Evolutionary conservation across 2,888 invertebrate species (phyloP), one percentile per base, ranked within the genome.

Genomic region (Sesia bembeciformis): DNA sequence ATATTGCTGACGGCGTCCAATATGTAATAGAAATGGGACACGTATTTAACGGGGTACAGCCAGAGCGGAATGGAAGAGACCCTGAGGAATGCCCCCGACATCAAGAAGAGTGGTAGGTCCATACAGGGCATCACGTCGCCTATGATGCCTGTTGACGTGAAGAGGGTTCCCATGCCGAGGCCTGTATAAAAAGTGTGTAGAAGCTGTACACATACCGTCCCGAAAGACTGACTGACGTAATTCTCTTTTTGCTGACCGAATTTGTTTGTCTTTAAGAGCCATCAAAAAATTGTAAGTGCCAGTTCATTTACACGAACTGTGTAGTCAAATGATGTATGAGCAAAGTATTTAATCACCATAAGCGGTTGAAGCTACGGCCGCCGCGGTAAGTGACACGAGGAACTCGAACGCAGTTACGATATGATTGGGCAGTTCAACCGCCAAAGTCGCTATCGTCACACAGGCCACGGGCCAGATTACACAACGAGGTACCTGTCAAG

Each of bases 1-100:
- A 90, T 74, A 57, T 90, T 90, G 59, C 90, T 89, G n/a, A 91
- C 60, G 0, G 88, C 84, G 54, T 91, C 91, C 79, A 90, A 84
- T 0, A 78, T 67, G 66, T 90, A 91, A 69, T 85, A 91, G 70
- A 91, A 91, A 57, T 91, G 87, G 0, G 91, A 91, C 40, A 90
- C 55, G 64, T 84, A 90, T 64, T 90, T 89, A 40, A 90, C 56
- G 0, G 84, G 84, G 40, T 68, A 63, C 52, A 89, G 61, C 79
- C 88, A 90, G 3, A 60, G 23, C 0, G 90, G 90, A 5, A 91
- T 56, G 0, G 87, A 79, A 0, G 90, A 83, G 52, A 87, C 64
- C 5, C 85, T 62, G 3, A 88, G 68, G 63, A 90, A 91, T 5
- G 86, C 82, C 1, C 91, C 91, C 0, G 90, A 85, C 80, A 84